phyloP scores from a whole-genome alignment of 1,140 invertebrate genomes.

The Dreissena rostriformis region DNA sequence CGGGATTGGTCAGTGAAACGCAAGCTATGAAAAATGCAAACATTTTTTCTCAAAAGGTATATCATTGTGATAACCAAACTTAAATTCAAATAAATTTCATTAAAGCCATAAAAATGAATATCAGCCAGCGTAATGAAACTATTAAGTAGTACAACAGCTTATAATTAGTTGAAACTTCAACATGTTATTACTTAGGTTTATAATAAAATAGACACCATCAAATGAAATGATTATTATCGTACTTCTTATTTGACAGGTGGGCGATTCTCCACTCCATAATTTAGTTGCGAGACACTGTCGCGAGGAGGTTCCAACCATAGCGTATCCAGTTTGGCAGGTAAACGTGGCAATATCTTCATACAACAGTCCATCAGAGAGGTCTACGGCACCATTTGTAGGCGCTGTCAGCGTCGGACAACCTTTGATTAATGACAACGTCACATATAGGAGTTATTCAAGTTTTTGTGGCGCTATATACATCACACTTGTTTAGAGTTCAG shows the following conservation, averaged over 20 bases:
- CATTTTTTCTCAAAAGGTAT: not conserved
- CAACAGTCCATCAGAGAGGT: not conserved
- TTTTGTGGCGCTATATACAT: too few species aligned
- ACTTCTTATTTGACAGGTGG: conserved; percentile 11
- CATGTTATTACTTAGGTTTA: too few species aligned
- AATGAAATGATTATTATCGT: too few species aligned
- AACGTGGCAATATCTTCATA: not conserved
- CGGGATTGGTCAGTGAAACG: conserved; percentile 17
- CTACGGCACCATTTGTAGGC: conserved; percentile 28
- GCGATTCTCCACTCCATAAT: conserved; percentile 16
- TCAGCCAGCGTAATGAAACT: too few species aligned
- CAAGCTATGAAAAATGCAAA: conserved; percentile 14
- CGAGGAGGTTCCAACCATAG: conserved; percentile 2
- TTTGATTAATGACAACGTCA: not conserved
- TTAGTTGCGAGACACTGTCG: conserved; percentile 20
- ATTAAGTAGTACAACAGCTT: too few species aligned
- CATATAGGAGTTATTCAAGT: too few species aligned
- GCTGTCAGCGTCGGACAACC: not conserved
- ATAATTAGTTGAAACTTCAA: too few species aligned
- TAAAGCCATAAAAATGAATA: too few species aligned
- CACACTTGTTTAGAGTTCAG: too few species aligned
- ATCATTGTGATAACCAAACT: too few species aligned
- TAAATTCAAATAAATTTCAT: too few species aligned
- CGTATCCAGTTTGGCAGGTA: conserved; percentile 27
- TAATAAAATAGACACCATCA: too few species aligned